These are phyloP conservation scores for Oreochromis niloticus DNA, from an alignment of 2,113 vertebrate species.

Conservation along the genomic window DNA sequence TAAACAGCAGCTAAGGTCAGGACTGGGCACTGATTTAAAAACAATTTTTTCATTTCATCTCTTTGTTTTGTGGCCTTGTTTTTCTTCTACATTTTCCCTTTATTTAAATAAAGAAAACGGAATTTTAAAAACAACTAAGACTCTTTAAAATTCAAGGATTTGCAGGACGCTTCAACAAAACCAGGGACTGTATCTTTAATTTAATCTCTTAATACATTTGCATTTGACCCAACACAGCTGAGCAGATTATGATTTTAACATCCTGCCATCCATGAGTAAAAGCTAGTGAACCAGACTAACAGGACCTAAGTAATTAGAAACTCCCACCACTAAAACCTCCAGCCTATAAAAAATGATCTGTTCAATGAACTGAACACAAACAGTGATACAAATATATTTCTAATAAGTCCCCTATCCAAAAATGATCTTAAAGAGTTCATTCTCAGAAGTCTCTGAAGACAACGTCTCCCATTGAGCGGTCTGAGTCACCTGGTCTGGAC, in stretches of 20 bases:
- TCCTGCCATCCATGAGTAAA: slow-evolving; percentile 8
- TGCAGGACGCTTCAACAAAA: not conserved
- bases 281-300: slow-evolving; percentile 17
- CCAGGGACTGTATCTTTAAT: not conserved
- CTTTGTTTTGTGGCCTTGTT: not conserved
- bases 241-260: slow-evolving; percentile 22
- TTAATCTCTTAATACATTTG: not conserved
- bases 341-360: not conserved
- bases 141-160: not conserved
- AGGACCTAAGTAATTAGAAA: slow-evolving; percentile 18
- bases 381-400: not conserved
- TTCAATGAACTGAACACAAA: not conserved
- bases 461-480: slow-evolving; percentile 40
- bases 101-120: not conserved
- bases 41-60: not conserved
- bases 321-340: not conserved
- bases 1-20: not conserved
- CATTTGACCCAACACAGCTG: not conserved
- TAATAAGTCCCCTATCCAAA: not conserved
- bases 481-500: slow-evolving; percentile 56
- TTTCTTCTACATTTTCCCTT: not conserved
- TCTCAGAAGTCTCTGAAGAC: slow-evolving; percentile 29
- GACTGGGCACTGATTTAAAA: not conserved
- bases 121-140: not conserved
- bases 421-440: not conserved